Evolutionary conservation across 2,888 invertebrate species (phyloP).

Genomic region (Caprella mutica): DNA sequence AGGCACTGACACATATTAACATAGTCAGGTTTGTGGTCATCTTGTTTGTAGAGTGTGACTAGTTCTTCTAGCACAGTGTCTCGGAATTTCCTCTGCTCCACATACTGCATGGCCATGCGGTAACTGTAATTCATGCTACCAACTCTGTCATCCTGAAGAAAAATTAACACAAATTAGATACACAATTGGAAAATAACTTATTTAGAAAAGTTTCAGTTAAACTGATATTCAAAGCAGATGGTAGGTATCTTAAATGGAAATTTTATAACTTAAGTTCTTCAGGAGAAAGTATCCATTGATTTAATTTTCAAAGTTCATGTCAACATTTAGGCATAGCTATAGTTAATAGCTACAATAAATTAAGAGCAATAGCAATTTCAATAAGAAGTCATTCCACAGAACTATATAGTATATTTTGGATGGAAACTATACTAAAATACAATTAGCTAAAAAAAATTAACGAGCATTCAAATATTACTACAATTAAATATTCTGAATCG

Average conservation of each 20-base stretch:
- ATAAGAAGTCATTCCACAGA: too few species aligned
- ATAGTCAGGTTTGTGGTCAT: constrained; percentile 82
- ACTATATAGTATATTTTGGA: too few species aligned
- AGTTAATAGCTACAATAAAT: too few species aligned
- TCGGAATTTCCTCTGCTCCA: constrained; percentile 86
- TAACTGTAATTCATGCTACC: constrained; percentile 91
- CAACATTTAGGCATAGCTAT: too few species aligned
- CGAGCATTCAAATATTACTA: constrained; percentile 7
- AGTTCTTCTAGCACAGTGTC: constrained; percentile 78
- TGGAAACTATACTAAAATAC: constrained; percentile 3
- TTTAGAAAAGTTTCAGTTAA: background rate
- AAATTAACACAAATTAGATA: too few species aligned
- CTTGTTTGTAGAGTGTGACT: constrained; percentile 70
- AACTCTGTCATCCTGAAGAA: constrained; percentile 65
- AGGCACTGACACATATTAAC: constrained; percentile 97
- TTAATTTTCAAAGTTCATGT: too few species aligned
- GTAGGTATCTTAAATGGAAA: background rate
- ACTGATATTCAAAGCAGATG: background rate
- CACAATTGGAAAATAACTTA: background rate
- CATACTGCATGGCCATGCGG: constrained; percentile 89
- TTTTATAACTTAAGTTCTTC: background rate
- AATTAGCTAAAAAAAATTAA: background rate
- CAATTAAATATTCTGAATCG: too few species aligned
- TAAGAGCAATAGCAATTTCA: too few species aligned
- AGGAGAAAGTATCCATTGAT: background rate